Evolutionary conservation across 2,797 vertebrate genomes (phyloP).

Genomic region (Atherinosoma microstoma): DNA sequence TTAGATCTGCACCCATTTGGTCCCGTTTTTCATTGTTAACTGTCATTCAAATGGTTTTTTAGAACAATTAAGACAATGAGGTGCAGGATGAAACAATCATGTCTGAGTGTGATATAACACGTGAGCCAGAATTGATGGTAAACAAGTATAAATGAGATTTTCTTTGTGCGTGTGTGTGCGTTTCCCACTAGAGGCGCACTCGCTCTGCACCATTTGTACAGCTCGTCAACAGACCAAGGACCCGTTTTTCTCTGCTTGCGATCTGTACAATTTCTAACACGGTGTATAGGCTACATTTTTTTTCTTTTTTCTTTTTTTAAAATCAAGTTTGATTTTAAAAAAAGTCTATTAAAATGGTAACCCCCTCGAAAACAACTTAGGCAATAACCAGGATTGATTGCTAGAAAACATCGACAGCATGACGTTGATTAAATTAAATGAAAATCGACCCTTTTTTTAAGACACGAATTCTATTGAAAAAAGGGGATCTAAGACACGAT

Average conservation of each 20-base stretch:
- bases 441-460: neutral
- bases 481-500: neutral
- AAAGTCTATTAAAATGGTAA: neutral
- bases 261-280: neutral
- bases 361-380: neutral
- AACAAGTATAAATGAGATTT: conserved; percentile 68
- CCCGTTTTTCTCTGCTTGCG: conserved; percentile 10
- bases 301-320: neutral
- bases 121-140: conserved; percentile 75
- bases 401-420: neutral
- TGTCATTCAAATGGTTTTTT: neutral
- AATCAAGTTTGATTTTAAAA: neutral
- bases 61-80: conserved; percentile 12
- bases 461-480: neutral
- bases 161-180: neutral
- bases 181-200: conserved; percentile 71
- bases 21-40: neutral
- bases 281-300: neutral
- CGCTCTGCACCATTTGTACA: conserved; percentile 71
- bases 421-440: neutral
- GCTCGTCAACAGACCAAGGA: conserved; percentile 7
- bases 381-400: too few relatives aligned
- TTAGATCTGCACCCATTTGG: neutral
- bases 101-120: conserved; percentile 56
- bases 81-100: too few relatives aligned